These are phyloP conservation scores for Leptopterna dolabrata DNA, from an alignment of 2,888 invertebrate genomes.

Conservation along the genomic window DNA sequence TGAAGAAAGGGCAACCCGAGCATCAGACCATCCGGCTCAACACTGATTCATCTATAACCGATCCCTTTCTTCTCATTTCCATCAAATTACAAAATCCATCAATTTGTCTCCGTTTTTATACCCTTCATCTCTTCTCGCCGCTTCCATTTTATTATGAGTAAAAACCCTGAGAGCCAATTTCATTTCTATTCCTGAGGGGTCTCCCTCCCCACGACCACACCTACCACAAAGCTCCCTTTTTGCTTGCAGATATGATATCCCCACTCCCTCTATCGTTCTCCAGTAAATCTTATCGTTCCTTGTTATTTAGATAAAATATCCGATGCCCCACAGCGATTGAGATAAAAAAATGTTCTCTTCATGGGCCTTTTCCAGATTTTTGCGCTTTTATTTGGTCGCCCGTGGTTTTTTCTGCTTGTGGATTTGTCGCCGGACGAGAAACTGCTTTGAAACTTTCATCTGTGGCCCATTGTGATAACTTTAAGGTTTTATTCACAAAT, in stretches of 20 bases:
- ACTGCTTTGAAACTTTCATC: too few species aligned
- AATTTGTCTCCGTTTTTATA: neutral
- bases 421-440: too few species aligned
- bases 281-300: neutral
- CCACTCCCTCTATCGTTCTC: neutral
- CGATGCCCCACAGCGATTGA: neutral
- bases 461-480: too few species aligned
- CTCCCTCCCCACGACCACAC: neutral
- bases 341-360: neutral
- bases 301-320: neutral
- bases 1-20: neutral
- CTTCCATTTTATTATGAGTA: neutral
- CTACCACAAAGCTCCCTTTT: neutral
- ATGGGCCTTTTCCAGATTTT: neutral
- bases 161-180: neutral
- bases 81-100: slow-evolving; percentile 13
- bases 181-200: neutral
- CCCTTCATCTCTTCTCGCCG: neutral
- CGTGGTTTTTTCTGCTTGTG: neutral
- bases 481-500: too few species aligned
- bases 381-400: neutral
- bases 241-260: neutral
- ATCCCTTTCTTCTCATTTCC: neutral
- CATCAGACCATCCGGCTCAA: neutral
- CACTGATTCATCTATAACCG: neutral